These are phyloP conservation scores for Micromys minutus DNA, from an alignment of 2,113 vertebrate species.

Conservation along the genomic window DNA sequence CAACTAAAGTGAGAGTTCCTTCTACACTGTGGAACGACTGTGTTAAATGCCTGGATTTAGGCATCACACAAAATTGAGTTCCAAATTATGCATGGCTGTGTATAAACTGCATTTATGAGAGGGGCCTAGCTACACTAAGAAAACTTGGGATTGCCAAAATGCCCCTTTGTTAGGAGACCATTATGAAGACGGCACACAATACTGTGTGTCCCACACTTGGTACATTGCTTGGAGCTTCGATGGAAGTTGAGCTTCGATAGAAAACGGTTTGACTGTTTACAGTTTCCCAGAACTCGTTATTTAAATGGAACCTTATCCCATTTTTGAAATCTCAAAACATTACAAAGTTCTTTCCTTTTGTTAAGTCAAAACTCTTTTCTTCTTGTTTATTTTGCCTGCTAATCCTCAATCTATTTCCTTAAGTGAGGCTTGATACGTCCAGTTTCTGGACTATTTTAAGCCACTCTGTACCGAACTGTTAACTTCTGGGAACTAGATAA, in stretches of 20 bases:
- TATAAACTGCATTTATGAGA: not conserved
- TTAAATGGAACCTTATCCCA: not conserved
- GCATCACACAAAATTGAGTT: not conserved
- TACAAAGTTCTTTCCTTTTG: not conserved
- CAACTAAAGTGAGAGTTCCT: not conserved
- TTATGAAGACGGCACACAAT: not conserved
- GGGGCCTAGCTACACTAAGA: not conserved
- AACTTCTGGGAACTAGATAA: not conserved
- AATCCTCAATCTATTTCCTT: not conserved
- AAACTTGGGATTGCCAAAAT: not conserved
- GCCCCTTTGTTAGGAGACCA: not conserved
- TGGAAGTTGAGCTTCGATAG: not conserved
- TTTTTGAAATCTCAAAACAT: constrained; percentile 1
- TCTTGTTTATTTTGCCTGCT: not conserved
- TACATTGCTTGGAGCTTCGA: not conserved
- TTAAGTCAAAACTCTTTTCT: not conserved
- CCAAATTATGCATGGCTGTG: not conserved
- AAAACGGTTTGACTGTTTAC: not conserved
- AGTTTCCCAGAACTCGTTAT: not conserved
- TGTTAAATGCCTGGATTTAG: not conserved
- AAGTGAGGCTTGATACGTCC: not conserved
- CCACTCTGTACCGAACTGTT: not conserved
- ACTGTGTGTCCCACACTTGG: not conserved
- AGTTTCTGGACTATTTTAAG: not conserved
- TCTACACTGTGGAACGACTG: not conserved